phyloP scores from a whole-genome alignment of 2,797 vertebrate species.

The Sorex maritimensis region DNA sequence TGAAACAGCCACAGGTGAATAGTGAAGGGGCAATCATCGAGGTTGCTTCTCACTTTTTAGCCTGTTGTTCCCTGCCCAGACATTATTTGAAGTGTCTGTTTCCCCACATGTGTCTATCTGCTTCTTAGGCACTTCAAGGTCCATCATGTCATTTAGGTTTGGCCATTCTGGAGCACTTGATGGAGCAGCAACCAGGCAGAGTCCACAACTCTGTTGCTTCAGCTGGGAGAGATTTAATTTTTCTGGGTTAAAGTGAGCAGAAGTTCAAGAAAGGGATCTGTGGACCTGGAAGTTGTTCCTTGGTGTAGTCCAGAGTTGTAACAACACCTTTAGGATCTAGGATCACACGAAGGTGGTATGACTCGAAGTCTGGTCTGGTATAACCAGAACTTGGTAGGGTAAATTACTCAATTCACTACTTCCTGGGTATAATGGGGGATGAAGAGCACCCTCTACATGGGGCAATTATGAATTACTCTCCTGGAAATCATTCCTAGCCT shows the following conservation, averaged over 20 bases:
- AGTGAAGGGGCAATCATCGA: background rate
- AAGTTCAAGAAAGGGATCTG: background rate
- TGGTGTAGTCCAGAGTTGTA: too few relatives aligned
- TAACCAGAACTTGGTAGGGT: background rate
- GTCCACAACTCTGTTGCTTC: background rate
- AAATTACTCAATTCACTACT: background rate
- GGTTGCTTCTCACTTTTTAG: background rate
- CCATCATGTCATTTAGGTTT: background rate
- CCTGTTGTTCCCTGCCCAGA: background rate
- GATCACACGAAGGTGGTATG: background rate
- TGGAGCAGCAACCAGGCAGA: background rate
- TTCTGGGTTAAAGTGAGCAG: background rate
- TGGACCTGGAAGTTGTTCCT: too few relatives aligned
- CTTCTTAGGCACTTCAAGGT: background rate
- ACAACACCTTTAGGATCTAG: background rate
- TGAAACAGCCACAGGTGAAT: too few relatives aligned
- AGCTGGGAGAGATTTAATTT: background rate
- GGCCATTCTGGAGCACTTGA: accelerated
- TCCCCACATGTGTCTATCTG: accelerated
- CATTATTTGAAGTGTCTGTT: accelerated
- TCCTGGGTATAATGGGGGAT: background rate
- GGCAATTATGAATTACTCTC: background rate
- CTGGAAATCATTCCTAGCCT: background rate
- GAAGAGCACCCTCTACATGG: accelerated
- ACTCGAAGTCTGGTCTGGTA: background rate